Conservation (phyloP, 2,888 invertebrate genomes). For the Parnassius orleans region DNA sequence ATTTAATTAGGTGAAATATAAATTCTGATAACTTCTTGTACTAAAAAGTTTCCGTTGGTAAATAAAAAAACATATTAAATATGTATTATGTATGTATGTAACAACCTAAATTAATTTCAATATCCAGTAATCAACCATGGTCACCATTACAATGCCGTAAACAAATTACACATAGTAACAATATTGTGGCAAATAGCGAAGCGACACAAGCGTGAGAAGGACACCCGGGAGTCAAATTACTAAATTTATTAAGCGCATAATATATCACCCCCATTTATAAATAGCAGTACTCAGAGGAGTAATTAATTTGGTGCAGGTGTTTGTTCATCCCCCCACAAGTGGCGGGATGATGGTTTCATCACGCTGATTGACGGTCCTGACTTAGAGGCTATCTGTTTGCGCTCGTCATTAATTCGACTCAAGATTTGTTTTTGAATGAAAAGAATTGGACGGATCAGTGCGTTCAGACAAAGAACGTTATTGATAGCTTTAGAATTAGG, state of each 20-base stretch:
- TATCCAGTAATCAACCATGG: too few species aligned
- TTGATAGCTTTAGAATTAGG: constrained; percentile 27
- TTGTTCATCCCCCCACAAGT: constrained; percentile 26
- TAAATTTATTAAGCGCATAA: constrained; percentile 46
- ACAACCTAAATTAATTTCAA: too few species aligned
- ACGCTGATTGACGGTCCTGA: constrained; percentile 35
- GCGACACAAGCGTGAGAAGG: constrained; percentile 7
- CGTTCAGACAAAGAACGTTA: constrained; percentile 25
- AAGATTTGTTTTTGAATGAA: constrained; percentile 28
- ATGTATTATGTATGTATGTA: too few species aligned
- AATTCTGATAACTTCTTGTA: too few species aligned
- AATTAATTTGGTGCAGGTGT: constrained; percentile 43
- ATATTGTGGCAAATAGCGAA: neutral
- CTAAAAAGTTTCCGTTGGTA: too few species aligned
- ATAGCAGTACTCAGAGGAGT: constrained; percentile 50
- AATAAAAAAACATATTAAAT: too few species aligned
- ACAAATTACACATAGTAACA: too few species aligned
- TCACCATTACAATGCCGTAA: too few species aligned
- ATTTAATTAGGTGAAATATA: too few species aligned
- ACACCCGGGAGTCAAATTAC: constrained; percentile 44
- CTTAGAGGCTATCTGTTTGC: constrained; percentile 32
- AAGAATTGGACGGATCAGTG: constrained; percentile 26
- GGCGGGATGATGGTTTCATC: constrained; percentile 25
- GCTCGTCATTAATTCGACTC: constrained; percentile 25
- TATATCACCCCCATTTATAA: constrained; percentile 57